Evolutionary conservation across 2,888 invertebrate genomes (phyloP), one percentile per base, ranked within the genome.

Genomic region (Agrochola litura): DNA sequence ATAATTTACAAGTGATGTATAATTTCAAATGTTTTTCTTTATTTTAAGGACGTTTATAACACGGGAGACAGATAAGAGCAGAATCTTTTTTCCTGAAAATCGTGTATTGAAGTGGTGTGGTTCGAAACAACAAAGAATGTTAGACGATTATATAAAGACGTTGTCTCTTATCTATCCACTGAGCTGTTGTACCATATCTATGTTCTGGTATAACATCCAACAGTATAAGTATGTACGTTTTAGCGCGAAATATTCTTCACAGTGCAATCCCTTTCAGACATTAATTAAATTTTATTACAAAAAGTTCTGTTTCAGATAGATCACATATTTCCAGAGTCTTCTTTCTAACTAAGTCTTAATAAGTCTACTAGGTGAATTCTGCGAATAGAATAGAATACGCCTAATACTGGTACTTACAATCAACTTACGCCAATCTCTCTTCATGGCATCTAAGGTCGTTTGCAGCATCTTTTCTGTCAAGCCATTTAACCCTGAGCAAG

Each of bases 181-280:
- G 61, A 75, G n/a, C 22, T 66, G 56, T 63, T 64, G 49, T 68
- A 63, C 25, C 56, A 78, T 70, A 66, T 69, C 37, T 78, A 56
- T 60, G 66, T 73, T 78, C 69, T 60, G 43, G 56, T 82, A 61
- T 69, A 73, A 61, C 54, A 69, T 58, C 37, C 16, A 67, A 49
- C 25, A 25, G 14, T 76, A 49, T 66, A 63, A 41, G 37, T 69
- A 73, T 76, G 76, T 80, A 76, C 63, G 14, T 76, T 66, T 75
- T 69, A 72, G 67, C 46, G n/a, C 12, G 3, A 56, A 25, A 49
- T 49, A 56, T 25, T 37, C 6, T 52, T 30, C 30, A 43, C 2
- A 54, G 46, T 46, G 19, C 30, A 30, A 54, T 49, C 8, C 16
- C 5, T 41, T 73, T 41, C 22, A 30, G 8, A 74, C 22, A 73